Percentiles rank a stretch among this genome's conserved stretches.
These are phyloP conservation scores for Brienomyrus longianalis DNA, from an alignment of 2,113 vertebrate species.

Conservation along the genomic window DNA sequence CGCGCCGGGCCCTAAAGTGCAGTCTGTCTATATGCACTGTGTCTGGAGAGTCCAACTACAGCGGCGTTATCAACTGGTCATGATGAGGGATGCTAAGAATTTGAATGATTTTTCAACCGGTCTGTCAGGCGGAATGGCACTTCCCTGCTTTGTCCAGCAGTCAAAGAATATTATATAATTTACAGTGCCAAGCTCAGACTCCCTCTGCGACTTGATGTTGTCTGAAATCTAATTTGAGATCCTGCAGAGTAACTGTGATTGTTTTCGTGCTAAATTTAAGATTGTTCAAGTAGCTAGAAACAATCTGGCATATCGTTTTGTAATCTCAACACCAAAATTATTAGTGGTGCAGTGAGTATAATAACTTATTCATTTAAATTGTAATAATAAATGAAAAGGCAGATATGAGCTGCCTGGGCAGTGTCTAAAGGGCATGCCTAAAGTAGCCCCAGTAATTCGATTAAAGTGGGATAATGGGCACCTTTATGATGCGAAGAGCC, in stretches of 20 bases:
- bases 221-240: not conserved
- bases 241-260: not conserved
- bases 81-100: not conserved
- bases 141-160: not conserved
- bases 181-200: not conserved
- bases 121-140: not conserved
- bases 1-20: not conserved
- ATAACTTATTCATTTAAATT: not conserved
- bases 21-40: not conserved
- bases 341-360: not conserved
- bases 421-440: not conserved
- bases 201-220: not conserved
- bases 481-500: not conserved
- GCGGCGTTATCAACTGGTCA: not conserved
- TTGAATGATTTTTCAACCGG: not conserved
- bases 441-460: not conserved
- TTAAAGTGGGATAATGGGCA: not conserved
- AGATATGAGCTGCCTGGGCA: not conserved
- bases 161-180: not conserved
- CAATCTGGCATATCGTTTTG: not conserved
- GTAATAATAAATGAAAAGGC: not conserved
- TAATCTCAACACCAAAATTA: not conserved
- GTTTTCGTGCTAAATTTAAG: not conserved
- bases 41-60: not conserved
- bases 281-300: not conserved